Evolutionary conservation across 2,113 vertebrate genomes (phyloP), one percentile per base, ranked within the genome.

Genomic region (Paramisgurnus dabryanus): DNA sequence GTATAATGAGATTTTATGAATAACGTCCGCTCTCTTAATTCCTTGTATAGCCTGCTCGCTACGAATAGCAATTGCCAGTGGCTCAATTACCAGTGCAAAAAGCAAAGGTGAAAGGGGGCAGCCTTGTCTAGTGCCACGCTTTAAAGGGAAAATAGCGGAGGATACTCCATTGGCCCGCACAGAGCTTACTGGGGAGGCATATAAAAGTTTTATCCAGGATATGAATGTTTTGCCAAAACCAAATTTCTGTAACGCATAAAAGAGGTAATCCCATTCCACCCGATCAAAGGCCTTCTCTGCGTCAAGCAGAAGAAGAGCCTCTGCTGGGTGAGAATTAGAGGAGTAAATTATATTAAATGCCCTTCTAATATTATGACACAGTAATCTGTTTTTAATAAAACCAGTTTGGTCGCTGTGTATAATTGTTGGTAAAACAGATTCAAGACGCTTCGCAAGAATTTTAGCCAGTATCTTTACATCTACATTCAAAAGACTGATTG

Each of bases 231-330:
- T n/a, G n/a, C n/a, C n/a, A n/a, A n/a, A n/a, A n/a, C n/a, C n/a
- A n/a, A 63, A 63, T 63, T 63, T 63, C n/a, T 63, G 60, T 63
- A 63, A 17, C n/a, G 17, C 27, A n/a, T n/a, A 63, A 17, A 63
- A 63, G 9, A 63, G 60, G 27, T 15, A 63, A 27, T 63, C 27
- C 60, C 60, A 63, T 27, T 63, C 60, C n/a, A 63, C 60, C 27
- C 17, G 60, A 63, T 63, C 60, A 63, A 63, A 63, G n/a, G 60
- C 60, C 17, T 63, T 63, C 27, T 63, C 60, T 18, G 66, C 66
- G 4, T 45, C 66, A 8, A 67, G 41, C 43, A 45, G 43, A 3
- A 67, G 39, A 43, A 68, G 17, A 18, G 43, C 43, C 43, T 68
- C 40, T 2, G 66, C 6, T 9, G 43, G 40, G n/a, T 41, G 43